Conservation (phyloP, 2,888 invertebrate genomes). For the Aricia artaxerxes region DNA sequence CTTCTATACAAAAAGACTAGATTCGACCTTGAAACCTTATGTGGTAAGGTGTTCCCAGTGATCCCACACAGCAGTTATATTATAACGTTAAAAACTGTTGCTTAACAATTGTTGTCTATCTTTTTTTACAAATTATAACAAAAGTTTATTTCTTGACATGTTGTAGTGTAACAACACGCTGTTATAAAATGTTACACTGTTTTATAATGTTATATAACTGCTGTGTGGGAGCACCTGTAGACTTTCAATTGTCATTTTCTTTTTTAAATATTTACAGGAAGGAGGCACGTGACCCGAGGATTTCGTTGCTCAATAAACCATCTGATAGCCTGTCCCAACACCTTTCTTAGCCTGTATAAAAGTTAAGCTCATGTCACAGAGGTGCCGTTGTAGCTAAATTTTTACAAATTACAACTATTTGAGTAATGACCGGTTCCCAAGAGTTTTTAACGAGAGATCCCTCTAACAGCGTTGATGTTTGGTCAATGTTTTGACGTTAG, state of each 20-base stretch:
- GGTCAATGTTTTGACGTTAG: too few relatives aligned
- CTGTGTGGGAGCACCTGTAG: too few relatives aligned
- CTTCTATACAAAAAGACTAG: background rate
- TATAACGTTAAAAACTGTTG: too few relatives aligned
- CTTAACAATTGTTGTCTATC: too few relatives aligned
- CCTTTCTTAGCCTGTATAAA: constrained; percentile 60
- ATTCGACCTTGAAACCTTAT: background rate
- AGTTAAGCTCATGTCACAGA: constrained; percentile 68
- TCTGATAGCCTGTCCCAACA: constrained; percentile 56
- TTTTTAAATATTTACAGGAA: constrained; percentile 20
- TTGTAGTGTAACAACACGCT: too few relatives aligned
- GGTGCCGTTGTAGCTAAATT: constrained; percentile 55
- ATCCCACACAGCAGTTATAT: too few relatives aligned
- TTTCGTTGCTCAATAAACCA: constrained; percentile 64
- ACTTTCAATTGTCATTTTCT: background rate
- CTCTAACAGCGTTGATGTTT: too few relatives aligned
- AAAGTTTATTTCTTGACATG: too few relatives aligned
- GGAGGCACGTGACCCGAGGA: constrained; percentile 54
- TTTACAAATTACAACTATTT: background rate
- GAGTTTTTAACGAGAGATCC: too few relatives aligned
- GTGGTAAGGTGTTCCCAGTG: background rate
- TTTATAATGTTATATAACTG: too few relatives aligned
- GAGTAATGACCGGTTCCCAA: background rate
- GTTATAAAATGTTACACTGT: too few relatives aligned
- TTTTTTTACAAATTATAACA: too few relatives aligned